Evolutionary conservation across 2,888 invertebrate genomes (phyloP).

Genomic region (Leptinotarsa haldemani): DNA sequence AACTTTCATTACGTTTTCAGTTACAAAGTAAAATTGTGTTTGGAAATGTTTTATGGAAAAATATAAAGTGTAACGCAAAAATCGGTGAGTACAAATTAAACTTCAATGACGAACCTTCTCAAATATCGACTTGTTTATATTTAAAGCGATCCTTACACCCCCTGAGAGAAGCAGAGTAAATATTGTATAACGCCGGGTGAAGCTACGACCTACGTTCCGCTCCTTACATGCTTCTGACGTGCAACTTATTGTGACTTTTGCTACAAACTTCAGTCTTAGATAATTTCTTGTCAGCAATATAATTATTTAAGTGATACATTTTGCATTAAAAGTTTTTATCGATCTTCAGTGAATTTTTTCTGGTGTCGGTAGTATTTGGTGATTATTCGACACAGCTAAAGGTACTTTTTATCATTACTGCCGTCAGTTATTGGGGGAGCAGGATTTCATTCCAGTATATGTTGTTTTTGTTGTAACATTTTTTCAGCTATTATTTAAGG

Average conservation of each 20-base stretch:
- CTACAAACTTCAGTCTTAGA: slow-evolving; percentile 60
- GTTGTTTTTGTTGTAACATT: slow-evolving; percentile 61
- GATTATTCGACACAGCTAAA: slow-evolving; percentile 48
- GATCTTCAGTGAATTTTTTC: slow-evolving; percentile 64
- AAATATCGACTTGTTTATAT: slow-evolving; percentile 57
- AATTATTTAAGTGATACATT: slow-evolving; percentile 67
- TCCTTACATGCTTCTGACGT: slow-evolving; percentile 58
- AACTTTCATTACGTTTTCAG: slow-evolving; percentile 56
- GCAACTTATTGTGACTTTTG: slow-evolving; percentile 57
- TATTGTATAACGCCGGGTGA: slow-evolving; percentile 57
- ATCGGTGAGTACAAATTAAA: slow-evolving; percentile 49
- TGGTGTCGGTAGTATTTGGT: slow-evolving; percentile 55
- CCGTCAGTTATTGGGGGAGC: slow-evolving; percentile 40
- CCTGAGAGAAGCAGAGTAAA: slow-evolving; percentile 62
- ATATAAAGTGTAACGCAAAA: slow-evolving; percentile 47
- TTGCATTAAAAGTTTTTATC: slow-evolving; percentile 67
- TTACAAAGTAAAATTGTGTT: slow-evolving; percentile 51
- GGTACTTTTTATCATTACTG: slow-evolving; percentile 49
- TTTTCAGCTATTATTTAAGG: slow-evolving; percentile 63
- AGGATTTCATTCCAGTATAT: slow-evolving; percentile 50
- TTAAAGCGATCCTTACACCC: slow-evolving; percentile 62
- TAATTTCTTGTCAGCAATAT: slow-evolving; percentile 62
- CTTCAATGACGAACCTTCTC: slow-evolving; percentile 41
- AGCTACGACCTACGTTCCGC: slow-evolving; percentile 57
- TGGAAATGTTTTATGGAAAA: slow-evolving; percentile 48